Evolutionary conservation across 1,140 invertebrate species (phyloP).

Genomic region (Meteorus sp.): DNA sequence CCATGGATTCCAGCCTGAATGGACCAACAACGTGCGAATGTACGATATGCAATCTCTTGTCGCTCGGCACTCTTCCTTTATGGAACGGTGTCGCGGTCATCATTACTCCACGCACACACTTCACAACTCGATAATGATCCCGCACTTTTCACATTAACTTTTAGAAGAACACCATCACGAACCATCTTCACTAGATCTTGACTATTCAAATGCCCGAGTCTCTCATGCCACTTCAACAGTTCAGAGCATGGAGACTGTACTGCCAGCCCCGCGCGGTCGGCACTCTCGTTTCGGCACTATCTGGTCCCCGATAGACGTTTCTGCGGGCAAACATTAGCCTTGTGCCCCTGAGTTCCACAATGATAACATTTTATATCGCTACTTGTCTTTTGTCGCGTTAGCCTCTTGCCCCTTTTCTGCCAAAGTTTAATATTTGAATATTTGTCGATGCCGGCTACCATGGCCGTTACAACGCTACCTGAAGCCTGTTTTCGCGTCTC

Average conservation of each 20-base stretch:
- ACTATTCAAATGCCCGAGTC: slow-evolving; percentile 25
- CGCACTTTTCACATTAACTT: background rate
- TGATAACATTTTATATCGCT: too few relatives aligned
- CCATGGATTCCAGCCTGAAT: slow-evolving; percentile 28
- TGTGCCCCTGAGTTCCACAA: too few relatives aligned
- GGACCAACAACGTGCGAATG: slow-evolving; percentile 48
- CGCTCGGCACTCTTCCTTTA: slow-evolving; percentile 26
- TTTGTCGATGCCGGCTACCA: background rate
- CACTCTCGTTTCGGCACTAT: background rate
- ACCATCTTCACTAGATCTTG: slow-evolving; percentile 19
- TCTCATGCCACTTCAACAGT: slow-evolving; percentile 22
- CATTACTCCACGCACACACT: slow-evolving; percentile 40
- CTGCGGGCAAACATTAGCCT: too few relatives aligned
- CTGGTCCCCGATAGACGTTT: too few relatives aligned
- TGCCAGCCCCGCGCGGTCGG: background rate
- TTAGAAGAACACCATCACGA: background rate
- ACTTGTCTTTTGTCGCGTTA: too few relatives aligned
- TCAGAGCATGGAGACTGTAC: background rate
- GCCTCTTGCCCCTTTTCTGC: too few relatives aligned
- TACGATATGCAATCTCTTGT: slow-evolving; percentile 37
- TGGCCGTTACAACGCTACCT: background rate
- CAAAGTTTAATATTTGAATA: too few relatives aligned
- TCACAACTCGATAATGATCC: slow-evolving; percentile 27
- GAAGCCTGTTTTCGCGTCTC: background rate
- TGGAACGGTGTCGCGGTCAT: slow-evolving; percentile 36